A percentile compares a stretch with the other conserved stretches of the same genome.
phyloP scores from a whole-genome alignment of 30 jellyfish, hydroid and myxozoan genomes.

The Hydractinia echinata region DNA sequence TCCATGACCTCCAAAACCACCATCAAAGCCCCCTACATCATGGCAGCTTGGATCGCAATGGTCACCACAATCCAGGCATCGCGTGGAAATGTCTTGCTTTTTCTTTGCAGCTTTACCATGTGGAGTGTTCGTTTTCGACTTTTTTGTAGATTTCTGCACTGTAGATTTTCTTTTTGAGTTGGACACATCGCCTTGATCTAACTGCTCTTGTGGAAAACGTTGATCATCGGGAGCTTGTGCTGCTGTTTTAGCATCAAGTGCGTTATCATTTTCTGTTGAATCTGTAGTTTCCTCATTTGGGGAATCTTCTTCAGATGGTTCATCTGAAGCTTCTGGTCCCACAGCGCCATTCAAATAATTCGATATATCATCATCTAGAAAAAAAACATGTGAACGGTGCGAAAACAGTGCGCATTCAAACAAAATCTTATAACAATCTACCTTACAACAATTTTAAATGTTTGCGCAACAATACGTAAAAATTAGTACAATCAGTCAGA shows the following conservation, averaged over 20 bases:
- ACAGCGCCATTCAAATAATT: slow-evolving; percentile 62
- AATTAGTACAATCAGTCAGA: no score
- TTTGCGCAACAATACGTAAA: no score
- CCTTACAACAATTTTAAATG: no score
- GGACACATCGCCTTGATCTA: neutral
- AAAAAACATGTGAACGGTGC: neutral
- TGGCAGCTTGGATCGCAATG: slow-evolving; percentile 2
- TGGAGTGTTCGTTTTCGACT: slow-evolving; percentile 5
- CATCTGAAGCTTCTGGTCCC: slow-evolving; percentile 49
- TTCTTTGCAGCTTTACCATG: slow-evolving; percentile 11
- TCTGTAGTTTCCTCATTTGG: neutral
- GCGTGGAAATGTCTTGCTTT: slow-evolving; percentile 49
- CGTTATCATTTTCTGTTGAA: neutral
- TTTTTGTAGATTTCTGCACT: neutral
- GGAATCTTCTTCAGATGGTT: slow-evolving; percentile 29
- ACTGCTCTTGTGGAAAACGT: neutral
- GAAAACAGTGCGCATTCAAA: no score
- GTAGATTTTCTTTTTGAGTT: neutral
- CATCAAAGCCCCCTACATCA: slow-evolving; percentile 15
- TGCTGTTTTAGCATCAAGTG: neutral
- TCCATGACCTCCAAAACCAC: slow-evolving; percentile 35
- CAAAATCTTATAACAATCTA: no score
- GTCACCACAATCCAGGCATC: slow-evolving; percentile 26
- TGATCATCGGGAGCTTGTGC: slow-evolving; percentile 1
- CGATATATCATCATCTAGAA: slow-evolving; percentile 19